Evolutionary conservation across 2,888 invertebrate genomes (phyloP).

Genomic region (Strigamia transsilvanica): DNA sequence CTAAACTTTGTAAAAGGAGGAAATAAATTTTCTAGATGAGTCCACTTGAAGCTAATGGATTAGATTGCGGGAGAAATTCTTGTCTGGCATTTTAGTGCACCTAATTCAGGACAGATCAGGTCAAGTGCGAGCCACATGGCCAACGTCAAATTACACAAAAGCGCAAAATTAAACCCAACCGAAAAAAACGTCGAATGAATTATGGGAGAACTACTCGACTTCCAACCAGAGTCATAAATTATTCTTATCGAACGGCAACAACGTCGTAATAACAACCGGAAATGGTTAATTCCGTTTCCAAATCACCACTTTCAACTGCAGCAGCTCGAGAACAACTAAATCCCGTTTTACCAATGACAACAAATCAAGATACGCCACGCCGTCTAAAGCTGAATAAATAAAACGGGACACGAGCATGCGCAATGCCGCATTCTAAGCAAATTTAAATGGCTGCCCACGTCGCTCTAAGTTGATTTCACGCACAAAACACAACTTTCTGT

Average conservation of each 20-base stretch:
- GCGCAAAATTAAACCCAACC: neutral
- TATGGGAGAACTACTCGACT: neutral
- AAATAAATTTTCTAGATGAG: conserved; percentile 37
- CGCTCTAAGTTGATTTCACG: too few relatives aligned
- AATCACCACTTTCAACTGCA: conserved; percentile 4
- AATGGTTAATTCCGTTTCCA: conserved; percentile 32
- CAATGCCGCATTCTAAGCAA: too few relatives aligned
- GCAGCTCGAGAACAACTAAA: neutral
- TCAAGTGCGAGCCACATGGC: conserved; percentile 33
- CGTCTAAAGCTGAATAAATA: too few relatives aligned
- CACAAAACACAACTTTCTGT: too few relatives aligned
- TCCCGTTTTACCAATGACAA: conserved; percentile 19
- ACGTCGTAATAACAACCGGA: conserved; percentile 38
- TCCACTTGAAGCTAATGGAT: conserved; percentile 36
- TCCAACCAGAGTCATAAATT: neutral
- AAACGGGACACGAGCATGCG: neutral
- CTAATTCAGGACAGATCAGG: conserved; percentile 32
- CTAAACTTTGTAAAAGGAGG: conserved; percentile 28
- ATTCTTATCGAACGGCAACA: conserved; percentile 23
- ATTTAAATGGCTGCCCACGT: too few relatives aligned
- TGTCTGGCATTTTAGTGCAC: conserved; percentile 39
- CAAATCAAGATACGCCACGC: neutral
- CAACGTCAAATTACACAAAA: conserved; percentile 36
- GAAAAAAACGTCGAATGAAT: neutral
- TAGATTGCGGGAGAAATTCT: conserved; percentile 27